Percentiles rank a stretch among this genome's conserved stretches.
Evolutionary conservation across 2,113 vertebrate genomes (phyloP).

Genomic region (Erpornis zantholeuca): DNA sequence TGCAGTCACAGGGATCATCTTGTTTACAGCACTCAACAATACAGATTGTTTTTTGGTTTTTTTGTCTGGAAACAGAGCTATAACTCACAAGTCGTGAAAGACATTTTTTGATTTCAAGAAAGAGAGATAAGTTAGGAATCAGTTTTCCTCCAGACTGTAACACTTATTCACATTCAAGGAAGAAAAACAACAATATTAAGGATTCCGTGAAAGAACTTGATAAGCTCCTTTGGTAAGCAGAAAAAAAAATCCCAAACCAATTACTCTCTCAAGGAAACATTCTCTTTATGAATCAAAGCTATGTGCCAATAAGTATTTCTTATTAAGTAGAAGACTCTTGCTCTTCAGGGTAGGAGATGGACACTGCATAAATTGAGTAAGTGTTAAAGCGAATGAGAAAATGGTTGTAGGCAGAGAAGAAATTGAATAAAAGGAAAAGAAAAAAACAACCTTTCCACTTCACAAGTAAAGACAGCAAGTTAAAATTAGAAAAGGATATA

Average conservation of each 20-base stretch:
- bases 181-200: constrained; percentile 6
- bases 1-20: neutral
- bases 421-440: neutral
- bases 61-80: neutral
- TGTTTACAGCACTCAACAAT: neutral
- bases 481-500: neutral
- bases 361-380: neutral
- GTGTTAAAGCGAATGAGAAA: neutral
- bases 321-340: neutral
- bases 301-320: neutral
- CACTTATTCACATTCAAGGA: neutral
- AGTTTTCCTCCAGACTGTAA: neutral
- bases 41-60: neutral
- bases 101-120: neutral
- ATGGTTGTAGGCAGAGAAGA: neutral
- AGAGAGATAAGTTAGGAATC: neutral
- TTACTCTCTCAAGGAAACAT: constrained; percentile 27
- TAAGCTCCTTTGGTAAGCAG: constrained; percentile 20
- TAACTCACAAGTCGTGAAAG: neutral
- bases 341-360: neutral
- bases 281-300: neutral
- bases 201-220: neutral
- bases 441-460: neutral
- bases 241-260: neutral
- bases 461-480: neutral